Base-by-base conservation (phyloP, 2,113 vertebrate genomes). In the Coreoperca whiteheadi region DNA sequence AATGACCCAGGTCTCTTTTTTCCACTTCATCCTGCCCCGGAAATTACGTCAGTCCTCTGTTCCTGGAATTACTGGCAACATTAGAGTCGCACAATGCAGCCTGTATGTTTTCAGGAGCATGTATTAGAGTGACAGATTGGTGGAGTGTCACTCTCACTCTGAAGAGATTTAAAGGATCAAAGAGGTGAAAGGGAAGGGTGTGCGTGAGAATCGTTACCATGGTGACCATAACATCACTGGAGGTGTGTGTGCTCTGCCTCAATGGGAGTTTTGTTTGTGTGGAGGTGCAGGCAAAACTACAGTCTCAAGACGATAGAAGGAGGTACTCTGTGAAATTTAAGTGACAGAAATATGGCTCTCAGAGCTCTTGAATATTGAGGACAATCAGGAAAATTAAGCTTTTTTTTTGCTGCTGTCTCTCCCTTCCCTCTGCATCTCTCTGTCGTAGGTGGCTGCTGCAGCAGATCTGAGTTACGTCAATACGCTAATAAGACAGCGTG, bases 161-260 rank as follows among this genome's bases (percentile, higher is more conserved):
- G 74, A 87, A 8, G 77, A 86, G 79, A 86, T 89, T 84, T 88
- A 89, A 90, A 91, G 85, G 80, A 89, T 89, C 81, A 92, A 91
- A 86, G 74, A 69, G 76, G 85, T 77, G 81, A 82, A 83, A 75
- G 75, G 65, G 72, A 65, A 21, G 50, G 72, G 69, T 65, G 80
- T 76, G 84, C 84, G 84, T 93, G 92, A 92, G 89, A 94, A 90
- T 83, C 57, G 93, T 94, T 94, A 60, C 94, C 82, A 94, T 92
- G 92, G 94, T 56, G 87, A 95, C 90, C 37, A 23, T 92, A 92
- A 93, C 91, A 91, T 94, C 92, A 94, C 68, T 43, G 8, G 25
- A 88, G 88, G 70, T 75, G 83, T 81, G 79, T 67, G 74, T 28
- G 21, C 60, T 72, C 72, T 65, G 50, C 79, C 84, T 92, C 75